Evolutionary conservation across 2,888 invertebrate genomes (phyloP).

Genomic region (Lasioglossum vierecki): DNA sequence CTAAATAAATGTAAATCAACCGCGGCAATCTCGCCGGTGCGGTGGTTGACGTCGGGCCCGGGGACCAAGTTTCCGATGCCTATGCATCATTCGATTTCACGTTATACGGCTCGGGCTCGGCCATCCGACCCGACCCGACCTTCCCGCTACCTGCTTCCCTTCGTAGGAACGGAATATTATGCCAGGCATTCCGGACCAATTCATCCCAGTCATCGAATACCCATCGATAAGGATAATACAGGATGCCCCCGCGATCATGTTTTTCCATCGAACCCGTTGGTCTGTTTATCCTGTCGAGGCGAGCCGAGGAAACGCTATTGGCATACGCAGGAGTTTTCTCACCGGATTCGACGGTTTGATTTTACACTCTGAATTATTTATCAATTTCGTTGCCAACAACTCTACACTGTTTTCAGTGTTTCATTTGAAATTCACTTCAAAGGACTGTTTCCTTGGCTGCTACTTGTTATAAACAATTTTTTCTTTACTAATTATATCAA

Average conservation of each 20-base stretch:
- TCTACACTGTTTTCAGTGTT: too few species aligned
- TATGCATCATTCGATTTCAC: constrained; percentile 76
- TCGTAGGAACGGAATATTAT: constrained; percentile 24
- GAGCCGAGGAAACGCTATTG: neutral
- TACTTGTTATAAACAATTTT: too few species aligned
- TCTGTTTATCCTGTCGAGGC: neutral
- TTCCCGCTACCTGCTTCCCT: constrained; percentile 47
- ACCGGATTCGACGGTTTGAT: neutral
- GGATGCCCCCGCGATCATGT: constrained; percentile 16
- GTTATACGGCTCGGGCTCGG: constrained; percentile 38
- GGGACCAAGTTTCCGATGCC: constrained; percentile 58
- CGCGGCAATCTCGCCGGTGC: constrained; percentile 67
- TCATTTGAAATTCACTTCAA: too few species aligned
- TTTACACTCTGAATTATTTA: too few species aligned
- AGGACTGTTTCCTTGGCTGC: too few species aligned
- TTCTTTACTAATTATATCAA: too few species aligned
- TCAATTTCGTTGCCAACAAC: too few species aligned
- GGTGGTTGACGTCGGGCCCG: constrained; percentile 53
- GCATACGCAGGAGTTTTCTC: neutral
- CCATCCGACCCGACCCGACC: constrained; percentile 16
- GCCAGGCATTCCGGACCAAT: constrained; percentile 45
- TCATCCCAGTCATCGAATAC: constrained; percentile 52
- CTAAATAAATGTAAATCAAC: constrained; percentile 78
- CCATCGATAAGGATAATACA: constrained; percentile 43
- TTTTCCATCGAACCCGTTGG: neutral